These are phyloP conservation scores for Platysternon megacephalum DNA, from an alignment of 2,113 vertebrate genomes.

Conservation along the genomic window DNA sequence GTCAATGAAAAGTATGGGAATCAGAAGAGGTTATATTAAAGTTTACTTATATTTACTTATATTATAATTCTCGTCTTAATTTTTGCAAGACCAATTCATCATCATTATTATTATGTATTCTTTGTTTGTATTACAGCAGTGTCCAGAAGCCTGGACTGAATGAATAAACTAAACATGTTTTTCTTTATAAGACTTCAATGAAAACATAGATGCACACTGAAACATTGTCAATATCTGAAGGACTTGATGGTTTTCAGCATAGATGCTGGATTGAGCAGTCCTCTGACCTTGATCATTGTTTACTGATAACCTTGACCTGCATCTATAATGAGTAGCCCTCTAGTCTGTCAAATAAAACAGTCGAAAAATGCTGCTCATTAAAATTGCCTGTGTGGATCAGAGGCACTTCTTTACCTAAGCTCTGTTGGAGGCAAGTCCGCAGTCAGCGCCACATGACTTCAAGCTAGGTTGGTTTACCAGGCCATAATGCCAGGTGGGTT, in stretches of 20 bases:
- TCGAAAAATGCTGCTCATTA: constrained; percentile 38
- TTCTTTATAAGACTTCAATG: background rate
- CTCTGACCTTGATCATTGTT: constrained; percentile 24
- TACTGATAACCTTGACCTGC: constrained; percentile 51
- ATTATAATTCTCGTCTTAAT: constrained; percentile 23
- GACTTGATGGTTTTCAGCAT: background rate
- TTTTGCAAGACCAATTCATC: background rate
- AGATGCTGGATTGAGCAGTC: background rate
- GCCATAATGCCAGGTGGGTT: constrained; percentile 55
- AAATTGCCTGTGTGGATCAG: constrained; percentile 16
- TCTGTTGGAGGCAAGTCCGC: constrained; percentile 2
- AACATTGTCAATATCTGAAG: background rate
- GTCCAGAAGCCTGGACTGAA: background rate
- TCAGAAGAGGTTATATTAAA: constrained; percentile 13
- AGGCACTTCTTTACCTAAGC: background rate
- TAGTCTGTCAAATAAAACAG: constrained; percentile 23
- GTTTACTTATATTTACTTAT: constrained; percentile 8
- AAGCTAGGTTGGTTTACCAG: background rate
- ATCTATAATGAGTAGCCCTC: background rate
- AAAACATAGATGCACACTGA: background rate
- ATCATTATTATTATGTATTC: background rate
- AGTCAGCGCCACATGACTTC: background rate
- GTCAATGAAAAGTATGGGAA: constrained; percentile 28
- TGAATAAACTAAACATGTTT: background rate
- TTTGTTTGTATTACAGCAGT: constrained; percentile 6